Evolutionary conservation across 2,113 vertebrate genomes (phyloP).

Genomic region (Oxygymnocypris stewartii): DNA sequence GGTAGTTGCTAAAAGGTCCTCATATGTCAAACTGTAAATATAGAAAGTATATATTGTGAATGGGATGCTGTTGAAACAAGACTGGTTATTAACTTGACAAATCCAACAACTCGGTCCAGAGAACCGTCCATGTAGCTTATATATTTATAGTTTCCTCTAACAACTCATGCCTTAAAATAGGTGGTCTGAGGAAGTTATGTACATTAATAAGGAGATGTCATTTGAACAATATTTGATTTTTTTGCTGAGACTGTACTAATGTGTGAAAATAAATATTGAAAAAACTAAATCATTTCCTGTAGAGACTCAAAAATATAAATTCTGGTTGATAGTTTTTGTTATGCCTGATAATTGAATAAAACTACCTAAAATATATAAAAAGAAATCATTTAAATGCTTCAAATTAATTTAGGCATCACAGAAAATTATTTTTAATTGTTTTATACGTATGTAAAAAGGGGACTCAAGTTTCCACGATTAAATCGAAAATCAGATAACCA

Average conservation of each 20-base stretch:
- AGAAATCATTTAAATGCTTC: background rate
- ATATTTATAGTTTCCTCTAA: constrained; percentile 22
- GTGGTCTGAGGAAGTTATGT: constrained; percentile 4
- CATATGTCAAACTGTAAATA: constrained; percentile 50
- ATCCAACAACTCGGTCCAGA: background rate
- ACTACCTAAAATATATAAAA: background rate
- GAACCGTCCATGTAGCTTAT: constrained; percentile 28
- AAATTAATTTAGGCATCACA: background rate
- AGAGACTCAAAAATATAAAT: background rate
- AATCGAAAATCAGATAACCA: background rate
- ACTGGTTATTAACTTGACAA: background rate
- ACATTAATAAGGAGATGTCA: constrained; percentile 23
- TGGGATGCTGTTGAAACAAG: constrained; percentile 44
- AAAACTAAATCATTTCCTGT: background rate
- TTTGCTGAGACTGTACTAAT: background rate
- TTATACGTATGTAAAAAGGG: too few relatives aligned
- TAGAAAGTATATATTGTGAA: constrained; percentile 43
- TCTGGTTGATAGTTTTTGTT: background rate
- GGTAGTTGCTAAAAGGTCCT: constrained; percentile 22
- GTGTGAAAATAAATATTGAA: background rate
- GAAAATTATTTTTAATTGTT: too few relatives aligned
- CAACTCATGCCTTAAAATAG: constrained; percentile 31
- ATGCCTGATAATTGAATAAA: background rate
- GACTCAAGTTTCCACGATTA: too few relatives aligned
- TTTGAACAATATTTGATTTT: background rate